Evolutionary conservation across 2,797 vertebrate genomes (phyloP).

Genomic region (Spondyliosoma cantharus): DNA sequence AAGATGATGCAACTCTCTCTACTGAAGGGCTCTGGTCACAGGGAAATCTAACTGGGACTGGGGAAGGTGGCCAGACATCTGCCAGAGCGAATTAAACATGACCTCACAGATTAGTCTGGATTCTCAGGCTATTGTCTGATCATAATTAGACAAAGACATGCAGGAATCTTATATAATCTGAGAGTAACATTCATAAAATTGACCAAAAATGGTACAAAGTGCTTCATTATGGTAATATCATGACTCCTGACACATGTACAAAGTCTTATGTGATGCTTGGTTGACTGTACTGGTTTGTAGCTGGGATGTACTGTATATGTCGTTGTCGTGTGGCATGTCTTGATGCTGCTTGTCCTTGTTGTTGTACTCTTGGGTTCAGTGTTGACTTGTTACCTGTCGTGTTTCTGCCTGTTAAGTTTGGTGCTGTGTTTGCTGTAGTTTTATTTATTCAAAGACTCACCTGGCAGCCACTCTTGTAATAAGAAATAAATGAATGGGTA

Average conservation of each 20-base stretch:
- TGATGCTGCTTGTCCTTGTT: background rate
- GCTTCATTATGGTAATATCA: background rate
- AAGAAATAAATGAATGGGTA: slow-evolving; percentile 16
- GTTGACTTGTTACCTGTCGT: background rate
- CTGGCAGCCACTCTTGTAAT: background rate
- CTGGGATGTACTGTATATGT: background rate
- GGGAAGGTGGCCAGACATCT: too few species aligned
- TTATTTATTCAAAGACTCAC: slow-evolving; percentile 12
- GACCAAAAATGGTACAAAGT: background rate
- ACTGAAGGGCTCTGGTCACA: too few species aligned
- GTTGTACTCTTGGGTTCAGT: slow-evolving; percentile 5
- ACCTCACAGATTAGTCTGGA: too few species aligned
- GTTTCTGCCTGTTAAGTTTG: slow-evolving; percentile 10
- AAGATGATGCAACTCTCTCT: too few species aligned
- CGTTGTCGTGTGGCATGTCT: background rate
- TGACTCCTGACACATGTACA: background rate
- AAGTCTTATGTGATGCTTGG: background rate
- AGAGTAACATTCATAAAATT: background rate
- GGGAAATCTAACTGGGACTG: too few species aligned
- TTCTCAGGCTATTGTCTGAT: background rate
- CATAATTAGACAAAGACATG: background rate
- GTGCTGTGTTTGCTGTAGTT: background rate
- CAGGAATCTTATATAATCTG: background rate
- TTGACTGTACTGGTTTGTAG: background rate
- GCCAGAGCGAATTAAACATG: too few species aligned